A percentile compares a stretch with the other conserved stretches of the same genome.
Conservation (phyloP, 2,113 vertebrate genomes). For the Mormoops blainvillei region DNA sequence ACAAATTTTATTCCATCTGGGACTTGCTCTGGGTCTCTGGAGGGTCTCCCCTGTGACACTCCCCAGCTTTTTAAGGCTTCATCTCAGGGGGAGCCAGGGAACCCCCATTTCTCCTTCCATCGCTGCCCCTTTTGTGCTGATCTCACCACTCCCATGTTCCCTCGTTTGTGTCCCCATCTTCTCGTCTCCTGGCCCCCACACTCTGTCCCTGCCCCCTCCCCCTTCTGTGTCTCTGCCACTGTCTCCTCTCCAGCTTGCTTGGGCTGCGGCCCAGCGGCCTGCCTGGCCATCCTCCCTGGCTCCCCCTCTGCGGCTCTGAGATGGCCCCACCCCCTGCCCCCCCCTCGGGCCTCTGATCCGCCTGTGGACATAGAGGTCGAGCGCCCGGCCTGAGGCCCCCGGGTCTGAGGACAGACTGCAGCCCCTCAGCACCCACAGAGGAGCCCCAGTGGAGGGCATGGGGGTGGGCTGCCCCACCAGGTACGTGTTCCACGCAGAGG, state of each 20-base stretch:
- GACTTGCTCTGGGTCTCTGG: background rate
- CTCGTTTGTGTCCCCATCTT: background rate
- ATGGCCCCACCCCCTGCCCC: slow-evolving; percentile 21
- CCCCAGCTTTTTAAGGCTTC: background rate
- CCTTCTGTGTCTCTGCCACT: background rate
- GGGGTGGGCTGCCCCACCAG: slow-evolving; percentile 61
- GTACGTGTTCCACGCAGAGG: background rate
- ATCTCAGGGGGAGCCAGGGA: background rate
- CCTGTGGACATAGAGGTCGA: slow-evolving; percentile 25
- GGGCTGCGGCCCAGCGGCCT: slow-evolving; percentile 27
- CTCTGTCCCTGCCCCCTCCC: background rate
- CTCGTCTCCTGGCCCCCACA: background rate
- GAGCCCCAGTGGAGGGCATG: slow-evolving; percentile 21
- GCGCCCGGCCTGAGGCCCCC: background rate
- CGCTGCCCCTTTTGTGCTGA: no score
- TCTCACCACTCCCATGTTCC: background rate
- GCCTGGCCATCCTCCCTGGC: slow-evolving; percentile 57
- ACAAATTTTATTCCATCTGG: background rate
- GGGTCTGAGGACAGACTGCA: background rate
- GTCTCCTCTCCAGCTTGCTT: slow-evolving; percentile 28
- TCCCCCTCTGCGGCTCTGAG: slow-evolving; percentile 40
- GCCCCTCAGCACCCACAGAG: background rate
- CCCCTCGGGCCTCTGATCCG: slow-evolving; percentile 42
- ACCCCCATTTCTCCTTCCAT: rapidly evolving
- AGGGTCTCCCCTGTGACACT: background rate